Conservation (phyloP, 2,113 vertebrate species). For the Periophthalmodon schlosseri region DNA sequence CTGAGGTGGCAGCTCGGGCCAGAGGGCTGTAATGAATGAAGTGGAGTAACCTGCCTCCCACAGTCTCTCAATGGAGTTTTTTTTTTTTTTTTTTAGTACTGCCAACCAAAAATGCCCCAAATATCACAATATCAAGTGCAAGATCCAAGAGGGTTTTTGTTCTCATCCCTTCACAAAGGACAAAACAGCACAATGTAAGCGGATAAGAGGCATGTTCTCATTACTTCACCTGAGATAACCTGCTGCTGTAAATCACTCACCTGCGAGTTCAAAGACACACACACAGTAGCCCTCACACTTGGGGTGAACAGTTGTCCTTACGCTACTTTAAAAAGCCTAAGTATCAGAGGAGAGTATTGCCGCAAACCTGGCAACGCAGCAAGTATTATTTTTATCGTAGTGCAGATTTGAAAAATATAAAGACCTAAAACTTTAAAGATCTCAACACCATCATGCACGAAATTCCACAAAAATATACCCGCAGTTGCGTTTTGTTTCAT, state of each 20-base stretch:
- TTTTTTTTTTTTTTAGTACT: constrained; percentile 17
- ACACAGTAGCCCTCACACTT: neutral
- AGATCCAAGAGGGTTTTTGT: constrained; percentile 26
- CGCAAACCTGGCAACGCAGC: neutral
- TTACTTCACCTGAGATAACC: constrained; percentile 5
- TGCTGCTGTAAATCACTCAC: constrained; percentile 10
- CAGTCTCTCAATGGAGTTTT: constrained; percentile 50
- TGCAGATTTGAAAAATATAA: no score
- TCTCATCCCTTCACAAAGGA: neutral
- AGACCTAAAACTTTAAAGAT: no score
- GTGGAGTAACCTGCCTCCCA: constrained; percentile 47
- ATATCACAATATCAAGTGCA: constrained; percentile 29
- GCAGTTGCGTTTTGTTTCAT: no score
- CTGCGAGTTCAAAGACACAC: neutral
- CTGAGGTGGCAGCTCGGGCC: constrained; percentile 68
- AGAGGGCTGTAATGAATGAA: constrained; percentile 56
- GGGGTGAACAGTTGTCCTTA: neutral
- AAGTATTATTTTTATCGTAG: no score
- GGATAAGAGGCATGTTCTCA: neutral
- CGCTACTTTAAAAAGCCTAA: neutral
- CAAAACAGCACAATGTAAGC: constrained; percentile 2
- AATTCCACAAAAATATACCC: no score
- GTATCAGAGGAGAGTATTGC: neutral
- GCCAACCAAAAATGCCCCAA: constrained; percentile 12
- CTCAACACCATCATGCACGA: no score